Conservation (phyloP, 2,888 invertebrate genomes). For the Himalopsyche japonica region DNA sequence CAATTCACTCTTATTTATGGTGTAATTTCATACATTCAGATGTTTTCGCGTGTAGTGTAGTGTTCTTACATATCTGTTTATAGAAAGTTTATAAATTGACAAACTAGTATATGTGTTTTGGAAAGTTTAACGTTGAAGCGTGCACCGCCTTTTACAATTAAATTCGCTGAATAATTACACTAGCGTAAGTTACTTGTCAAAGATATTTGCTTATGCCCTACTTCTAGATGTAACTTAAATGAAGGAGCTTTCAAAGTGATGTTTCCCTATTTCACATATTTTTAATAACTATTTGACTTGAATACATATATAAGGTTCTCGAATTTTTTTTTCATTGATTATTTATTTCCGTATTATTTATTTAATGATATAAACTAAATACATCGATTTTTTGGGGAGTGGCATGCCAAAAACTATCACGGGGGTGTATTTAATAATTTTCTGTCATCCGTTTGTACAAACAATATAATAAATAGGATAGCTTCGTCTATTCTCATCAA, state of each 20-base stretch:
- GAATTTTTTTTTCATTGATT: too few species aligned
- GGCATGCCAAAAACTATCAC: too few species aligned
- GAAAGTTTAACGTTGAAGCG: neutral
- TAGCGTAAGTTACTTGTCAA: conserved; percentile 20
- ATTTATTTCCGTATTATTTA: too few species aligned
- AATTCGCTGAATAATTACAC: conserved; percentile 24
- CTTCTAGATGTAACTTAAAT: neutral
- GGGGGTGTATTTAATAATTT: too few species aligned
- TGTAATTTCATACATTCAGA: neutral
- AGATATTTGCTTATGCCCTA: conserved; percentile 18
- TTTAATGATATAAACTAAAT: too few species aligned
- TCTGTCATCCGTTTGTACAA: too few species aligned
- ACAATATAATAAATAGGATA: too few species aligned
- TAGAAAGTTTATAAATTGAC: neutral
- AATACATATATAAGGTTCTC: too few species aligned
- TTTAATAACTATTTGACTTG: neutral
- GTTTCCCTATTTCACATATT: neutral
- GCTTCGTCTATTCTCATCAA: too few species aligned
- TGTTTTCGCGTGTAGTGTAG: too few species aligned
- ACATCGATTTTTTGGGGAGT: too few species aligned
- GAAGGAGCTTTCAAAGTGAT: neutral
- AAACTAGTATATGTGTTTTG: neutral
- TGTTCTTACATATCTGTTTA: neutral
- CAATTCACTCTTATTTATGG: too few species aligned
- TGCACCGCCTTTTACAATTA: neutral